Evolutionary conservation across 2,113 vertebrate species (phyloP).

Genomic region (Melozone crissalis): DNA sequence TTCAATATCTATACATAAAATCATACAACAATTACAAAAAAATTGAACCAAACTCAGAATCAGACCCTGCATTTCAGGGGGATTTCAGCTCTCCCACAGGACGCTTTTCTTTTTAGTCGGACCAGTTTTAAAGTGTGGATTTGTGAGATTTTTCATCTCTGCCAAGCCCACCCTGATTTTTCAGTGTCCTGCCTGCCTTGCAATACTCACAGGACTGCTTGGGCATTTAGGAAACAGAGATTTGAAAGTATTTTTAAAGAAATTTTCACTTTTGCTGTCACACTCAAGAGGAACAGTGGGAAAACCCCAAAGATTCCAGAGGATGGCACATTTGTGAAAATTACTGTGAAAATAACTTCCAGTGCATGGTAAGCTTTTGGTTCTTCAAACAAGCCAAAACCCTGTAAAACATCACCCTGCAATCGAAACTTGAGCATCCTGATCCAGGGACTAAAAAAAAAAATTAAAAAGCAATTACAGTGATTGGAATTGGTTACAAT

Average conservation of each 20-base stretch:
- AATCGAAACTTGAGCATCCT: not conserved
- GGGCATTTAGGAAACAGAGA: not conserved
- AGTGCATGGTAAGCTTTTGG: not conserved
- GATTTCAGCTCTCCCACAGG: not conserved
- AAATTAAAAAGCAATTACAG: no score
- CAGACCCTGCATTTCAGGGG: not conserved
- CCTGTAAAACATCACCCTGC: not conserved
- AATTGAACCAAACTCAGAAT: not conserved
- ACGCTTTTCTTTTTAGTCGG: not conserved
- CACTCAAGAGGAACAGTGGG: not conserved
- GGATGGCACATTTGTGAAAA: not conserved
- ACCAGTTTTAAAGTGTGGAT: accelerated
- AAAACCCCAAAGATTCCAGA: not conserved
- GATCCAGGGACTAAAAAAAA: not conserved
- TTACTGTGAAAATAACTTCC: not conserved
- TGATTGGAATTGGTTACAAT: no score
- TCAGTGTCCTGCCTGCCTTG: not conserved
- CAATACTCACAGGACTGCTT: not conserved
- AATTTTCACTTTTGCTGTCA: not conserved
- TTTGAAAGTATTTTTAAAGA: not conserved
- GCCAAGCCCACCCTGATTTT: not conserved
- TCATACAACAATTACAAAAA: not conserved
- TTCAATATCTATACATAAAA: not conserved
- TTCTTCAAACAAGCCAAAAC: not conserved
- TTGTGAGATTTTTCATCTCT: not conserved